Evolutionary conservation across 2,888 invertebrate species (phyloP).

Genomic region (Bruchidius siliquastri): DNA sequence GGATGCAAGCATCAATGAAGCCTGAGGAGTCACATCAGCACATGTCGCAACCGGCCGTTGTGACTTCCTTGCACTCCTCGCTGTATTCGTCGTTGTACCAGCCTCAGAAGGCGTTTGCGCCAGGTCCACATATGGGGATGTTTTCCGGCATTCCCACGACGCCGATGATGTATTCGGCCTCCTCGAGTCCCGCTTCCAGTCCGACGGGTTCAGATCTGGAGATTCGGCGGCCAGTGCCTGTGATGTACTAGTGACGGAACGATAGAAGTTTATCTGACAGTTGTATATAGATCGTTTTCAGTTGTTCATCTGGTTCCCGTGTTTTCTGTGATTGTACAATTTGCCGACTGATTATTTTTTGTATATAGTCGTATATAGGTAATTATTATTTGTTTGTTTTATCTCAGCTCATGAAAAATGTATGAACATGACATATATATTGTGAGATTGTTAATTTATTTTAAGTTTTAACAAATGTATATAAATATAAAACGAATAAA

Average conservation of each 20-base stretch:
- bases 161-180: conserved; percentile 45
- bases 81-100: conserved; percentile 66
- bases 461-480: conserved; percentile 2
- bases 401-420: conserved; percentile 4
- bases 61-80: conserved; percentile 50
- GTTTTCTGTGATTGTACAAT: conserved; percentile 27
- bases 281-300: conserved; percentile 9
- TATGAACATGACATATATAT: conserved; percentile 16
- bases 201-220: conserved; percentile 46
- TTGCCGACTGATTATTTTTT: conserved; percentile 23
- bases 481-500: conserved; percentile 17
- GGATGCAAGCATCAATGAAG: conserved; percentile 30
- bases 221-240: conserved; percentile 65
- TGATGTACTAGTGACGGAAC: conserved; percentile 56
- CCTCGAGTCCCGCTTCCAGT: conserved; percentile 46
- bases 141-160: conserved; percentile 41
- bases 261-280: conserved; percentile 1
- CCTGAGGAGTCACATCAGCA: conserved; percentile 40
- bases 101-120: conserved; percentile 52
- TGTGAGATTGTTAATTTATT: conserved; percentile 24
- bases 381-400: neutral
- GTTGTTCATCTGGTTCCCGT: conserved; percentile 14
- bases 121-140: conserved; percentile 50
- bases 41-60: conserved; percentile 28
- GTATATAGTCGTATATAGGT: conserved; percentile 2